These are phyloP conservation scores for Bergia sp. DNA, from an alignment of 92 coral and sea anemone genomes.

Conservation along the genomic window DNA sequence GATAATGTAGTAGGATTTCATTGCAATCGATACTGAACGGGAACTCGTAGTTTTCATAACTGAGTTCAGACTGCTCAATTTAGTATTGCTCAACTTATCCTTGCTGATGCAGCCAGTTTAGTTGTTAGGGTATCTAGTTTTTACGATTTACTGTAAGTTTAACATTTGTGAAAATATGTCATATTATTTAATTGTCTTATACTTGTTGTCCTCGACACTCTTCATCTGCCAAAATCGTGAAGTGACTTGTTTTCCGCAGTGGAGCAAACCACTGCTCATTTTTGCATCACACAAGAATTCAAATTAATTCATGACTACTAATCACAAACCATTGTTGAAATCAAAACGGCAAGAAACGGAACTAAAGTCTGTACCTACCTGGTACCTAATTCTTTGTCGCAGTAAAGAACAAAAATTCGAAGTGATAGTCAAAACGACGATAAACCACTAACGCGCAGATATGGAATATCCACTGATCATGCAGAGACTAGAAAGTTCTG, in stretches of 20 bases:
- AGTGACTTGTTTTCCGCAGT: neutral
- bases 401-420: too few relatives aligned
- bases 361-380: too few relatives aligned
- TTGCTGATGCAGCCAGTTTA: neutral
- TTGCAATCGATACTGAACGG: neutral
- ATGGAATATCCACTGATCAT: too few relatives aligned
- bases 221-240: neutral
- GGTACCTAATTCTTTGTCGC: too few relatives aligned
- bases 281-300: neutral
- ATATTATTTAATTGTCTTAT: neutral
- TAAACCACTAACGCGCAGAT: too few relatives aligned
- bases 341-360: too few relatives aligned
- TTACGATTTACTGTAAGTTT: neutral
- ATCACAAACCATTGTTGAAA: too few relatives aligned
- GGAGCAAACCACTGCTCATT: neutral
- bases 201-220: too few relatives aligned
- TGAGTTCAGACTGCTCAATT: too few relatives aligned
- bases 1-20: neutral
- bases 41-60: neutral
- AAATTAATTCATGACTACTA: too few relatives aligned
- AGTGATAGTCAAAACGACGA: too few relatives aligned
- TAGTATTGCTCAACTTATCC: neutral
- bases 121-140: neutral
- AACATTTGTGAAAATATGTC: neutral
- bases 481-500: too few relatives aligned